These are phyloP conservation scores for Hyles vespertilio DNA, from an alignment of 1,140 invertebrate genomes.

Conservation along the genomic window DNA sequence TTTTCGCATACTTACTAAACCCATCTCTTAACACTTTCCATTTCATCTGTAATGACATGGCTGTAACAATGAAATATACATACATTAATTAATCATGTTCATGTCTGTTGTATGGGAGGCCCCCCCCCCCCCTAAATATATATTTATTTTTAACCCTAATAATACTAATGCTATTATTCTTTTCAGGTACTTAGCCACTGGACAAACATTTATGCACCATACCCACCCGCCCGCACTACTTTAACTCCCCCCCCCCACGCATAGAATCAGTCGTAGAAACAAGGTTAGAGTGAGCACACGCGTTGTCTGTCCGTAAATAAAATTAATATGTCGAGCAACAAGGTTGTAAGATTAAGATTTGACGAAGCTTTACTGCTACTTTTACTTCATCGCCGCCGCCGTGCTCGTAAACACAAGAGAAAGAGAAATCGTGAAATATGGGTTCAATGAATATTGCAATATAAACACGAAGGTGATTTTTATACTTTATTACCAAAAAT, in stretches of 20 bases:
- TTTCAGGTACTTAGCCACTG: conserved; percentile 44
- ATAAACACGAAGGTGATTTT: neutral
- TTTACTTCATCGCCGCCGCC: conserved; percentile 10
- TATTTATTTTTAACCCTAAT: conserved; percentile 7
- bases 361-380: conserved; percentile 12
- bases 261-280: too few relatives aligned
- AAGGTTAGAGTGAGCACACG: neutral
- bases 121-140: too few relatives aligned
- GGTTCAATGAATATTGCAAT: conserved; percentile 9
- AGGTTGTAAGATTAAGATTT: too few relatives aligned
- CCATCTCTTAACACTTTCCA: conserved; percentile 28
- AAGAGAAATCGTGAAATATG: conserved; percentile 2
- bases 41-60: conserved; percentile 25
- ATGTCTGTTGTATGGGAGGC: too few relatives aligned
- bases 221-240: too few relatives aligned
- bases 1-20: conserved; percentile 23
- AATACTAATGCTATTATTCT: conserved; percentile 21
- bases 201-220: conserved; percentile 37
- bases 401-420: conserved; percentile 10
- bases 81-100: conserved; percentile 13
- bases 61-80: conserved; percentile 27
- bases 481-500: neutral
- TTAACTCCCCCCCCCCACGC: too few relatives aligned
- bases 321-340: too few relatives aligned
- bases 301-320: neutral